phyloP scores from a whole-genome alignment of 2,797 vertebrate genomes.

The Melanotaenia boesemani region DNA sequence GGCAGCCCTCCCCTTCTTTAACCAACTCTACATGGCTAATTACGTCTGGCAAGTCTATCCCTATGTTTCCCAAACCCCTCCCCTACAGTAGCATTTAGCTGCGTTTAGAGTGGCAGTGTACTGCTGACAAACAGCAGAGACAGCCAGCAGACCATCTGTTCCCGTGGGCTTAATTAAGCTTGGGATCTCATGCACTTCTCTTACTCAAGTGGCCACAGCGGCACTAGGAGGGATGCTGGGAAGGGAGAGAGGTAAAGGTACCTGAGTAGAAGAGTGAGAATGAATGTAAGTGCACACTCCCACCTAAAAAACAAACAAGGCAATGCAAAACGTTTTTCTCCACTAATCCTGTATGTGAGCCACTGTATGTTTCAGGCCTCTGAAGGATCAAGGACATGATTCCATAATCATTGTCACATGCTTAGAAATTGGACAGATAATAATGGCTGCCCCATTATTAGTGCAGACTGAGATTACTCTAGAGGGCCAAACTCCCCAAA shows the following conservation, averaged over 20 bases:
- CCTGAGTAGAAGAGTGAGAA: conserved; percentile 24
- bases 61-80: conserved; percentile 55
- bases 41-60: conserved; percentile 66
- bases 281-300: conserved; percentile 23
- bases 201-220: conserved; percentile 39
- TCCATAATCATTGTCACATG: neutral
- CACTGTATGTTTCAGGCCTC: neutral
- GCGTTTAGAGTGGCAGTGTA: conserved; percentile 67
- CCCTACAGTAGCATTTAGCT: conserved; percentile 67
- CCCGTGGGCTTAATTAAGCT: conserved; percentile 77
- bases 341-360: neutral
- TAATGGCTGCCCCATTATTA: neutral
- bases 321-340: neutral
- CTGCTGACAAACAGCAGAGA: conserved; percentile 71
- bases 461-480: neutral
- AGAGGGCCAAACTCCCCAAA: neutral
- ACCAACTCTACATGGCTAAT: conserved; percentile 71
- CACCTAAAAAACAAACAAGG: conserved; percentile 12
- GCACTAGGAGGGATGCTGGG: conserved; percentile 34
- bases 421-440: conserved; percentile 2
- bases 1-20: conserved; percentile 33
- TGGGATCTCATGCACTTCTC: conserved; percentile 51
- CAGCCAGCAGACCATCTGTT: conserved; percentile 80
- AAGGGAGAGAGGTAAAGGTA: conserved; percentile 23
- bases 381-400: neutral